A percentile compares a stretch with the other conserved stretches of the same genome.
Conservation (phyloP, 1,140 invertebrate genomes). For the Pinna nobilis region DNA sequence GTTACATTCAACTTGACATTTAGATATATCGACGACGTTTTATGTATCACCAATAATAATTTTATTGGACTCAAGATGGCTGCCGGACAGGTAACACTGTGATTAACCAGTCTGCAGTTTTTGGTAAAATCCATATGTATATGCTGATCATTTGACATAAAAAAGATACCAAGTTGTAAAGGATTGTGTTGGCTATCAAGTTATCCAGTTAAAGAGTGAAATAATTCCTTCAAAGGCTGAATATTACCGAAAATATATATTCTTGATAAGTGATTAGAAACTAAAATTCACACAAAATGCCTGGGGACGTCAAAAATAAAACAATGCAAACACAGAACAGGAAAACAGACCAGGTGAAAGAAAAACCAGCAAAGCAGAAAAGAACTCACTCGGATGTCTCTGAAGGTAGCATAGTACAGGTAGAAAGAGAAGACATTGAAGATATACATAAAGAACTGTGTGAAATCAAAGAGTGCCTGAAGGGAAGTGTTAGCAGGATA, state of each 20-base stretch:
- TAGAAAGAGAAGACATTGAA: not conserved
- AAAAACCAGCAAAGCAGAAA: not conserved
- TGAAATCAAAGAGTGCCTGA: not conserved
- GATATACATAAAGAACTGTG: not conserved
- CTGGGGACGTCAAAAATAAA: no score
- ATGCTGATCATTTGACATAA: no score
- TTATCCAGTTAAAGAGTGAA: not conserved
- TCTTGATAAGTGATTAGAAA: not conserved
- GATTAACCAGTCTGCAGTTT: not conserved
- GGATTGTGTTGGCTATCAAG: not conserved
- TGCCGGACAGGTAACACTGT: not conserved
- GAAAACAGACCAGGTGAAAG: not conserved
- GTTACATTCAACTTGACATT: no score
- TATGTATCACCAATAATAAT: no score
- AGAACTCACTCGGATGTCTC: not conserved
- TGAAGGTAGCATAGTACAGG: not conserved
- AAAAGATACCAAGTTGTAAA: not conserved
- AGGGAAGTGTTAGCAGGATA: not conserved
- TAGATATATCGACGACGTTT: no score
- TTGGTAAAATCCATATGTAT: no score
- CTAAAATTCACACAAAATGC: no score
- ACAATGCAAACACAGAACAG: no score
- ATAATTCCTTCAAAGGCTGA: not conserved
- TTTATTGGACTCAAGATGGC: not conserved
- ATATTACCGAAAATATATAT: not conserved